Percentiles rank a stretch among this genome's conserved stretches.
phyloP scores from a whole-genome alignment of 2,888 invertebrate species.

The Pristionchus fissidentatus region DNA sequence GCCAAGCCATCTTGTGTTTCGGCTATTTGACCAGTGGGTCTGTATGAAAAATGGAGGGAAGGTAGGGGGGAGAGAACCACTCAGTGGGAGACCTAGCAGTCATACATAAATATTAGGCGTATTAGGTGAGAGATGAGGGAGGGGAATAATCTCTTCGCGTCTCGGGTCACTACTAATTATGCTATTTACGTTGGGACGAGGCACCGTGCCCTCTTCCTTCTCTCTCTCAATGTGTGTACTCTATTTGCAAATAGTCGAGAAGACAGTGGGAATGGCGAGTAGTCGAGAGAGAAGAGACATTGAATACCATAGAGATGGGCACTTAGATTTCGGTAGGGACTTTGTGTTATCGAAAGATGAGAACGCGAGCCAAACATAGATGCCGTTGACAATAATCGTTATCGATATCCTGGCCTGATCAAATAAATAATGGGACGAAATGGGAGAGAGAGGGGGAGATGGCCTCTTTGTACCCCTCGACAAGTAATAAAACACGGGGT shows the following conservation, averaged over 20 bases:
- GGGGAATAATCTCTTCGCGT: constrained; percentile 6
- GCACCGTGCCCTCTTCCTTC: constrained; percentile 8
- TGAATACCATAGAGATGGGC: constrained; percentile 32
- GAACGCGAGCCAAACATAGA: background rate
- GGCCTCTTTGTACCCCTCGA: constrained; percentile 13
- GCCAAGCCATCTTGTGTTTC: background rate
- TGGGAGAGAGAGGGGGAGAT: background rate
- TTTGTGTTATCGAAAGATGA: constrained; percentile 45
- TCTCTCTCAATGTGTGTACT: background rate
- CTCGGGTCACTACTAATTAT: constrained; percentile 48
- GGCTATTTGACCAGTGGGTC: background rate
- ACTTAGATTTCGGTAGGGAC: constrained; percentile 19
- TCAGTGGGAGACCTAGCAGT: constrained; percentile 29
- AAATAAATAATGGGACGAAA: constrained; percentile 32
- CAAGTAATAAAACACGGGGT: background rate
- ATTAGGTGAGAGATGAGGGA: background rate
- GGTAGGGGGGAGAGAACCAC: background rate
- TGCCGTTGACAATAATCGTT: constrained; percentile 8
- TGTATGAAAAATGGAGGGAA: no score
- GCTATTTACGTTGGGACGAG: constrained; percentile 31
- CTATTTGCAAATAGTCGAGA: constrained; percentile 35
- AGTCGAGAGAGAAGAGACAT: constrained; percentile 25
- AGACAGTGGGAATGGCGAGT: constrained; percentile 35
- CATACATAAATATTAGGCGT: constrained; percentile 25
- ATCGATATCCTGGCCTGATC: constrained; percentile 39